Conservation (phyloP, 2,888 invertebrate species). For the Lycophotia porphyrea region DNA sequence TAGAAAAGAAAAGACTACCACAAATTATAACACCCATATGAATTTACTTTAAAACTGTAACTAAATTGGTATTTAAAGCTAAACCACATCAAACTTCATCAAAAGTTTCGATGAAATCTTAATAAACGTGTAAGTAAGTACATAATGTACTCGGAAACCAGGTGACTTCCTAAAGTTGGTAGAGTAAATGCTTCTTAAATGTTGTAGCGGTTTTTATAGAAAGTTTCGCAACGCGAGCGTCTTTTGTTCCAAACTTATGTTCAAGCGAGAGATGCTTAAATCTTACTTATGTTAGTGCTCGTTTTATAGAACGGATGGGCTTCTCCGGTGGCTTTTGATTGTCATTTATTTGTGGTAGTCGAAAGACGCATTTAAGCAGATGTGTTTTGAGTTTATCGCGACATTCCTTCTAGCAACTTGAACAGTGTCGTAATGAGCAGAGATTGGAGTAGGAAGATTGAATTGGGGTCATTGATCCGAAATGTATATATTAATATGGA, state of each 20-base stretch:
- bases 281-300: constrained; percentile 7
- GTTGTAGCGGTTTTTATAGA: constrained; percentile 35
- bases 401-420: not conserved
- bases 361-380: not conserved
- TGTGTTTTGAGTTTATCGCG: not conserved
- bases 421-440: not conserved
- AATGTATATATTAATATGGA: no score
- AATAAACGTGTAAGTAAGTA: constrained; percentile 30
- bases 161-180: constrained; percentile 37
- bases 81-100: not conserved
- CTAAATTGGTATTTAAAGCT: not conserved
- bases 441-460: no score
- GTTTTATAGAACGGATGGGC: not conserved
- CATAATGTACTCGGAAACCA: constrained; percentile 16
- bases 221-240: constrained; percentile 23
- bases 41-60: not conserved
- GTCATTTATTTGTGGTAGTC: not conserved
- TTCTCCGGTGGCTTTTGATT: constrained; percentile 9
- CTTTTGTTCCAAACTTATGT: constrained; percentile 45
- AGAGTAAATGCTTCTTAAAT: constrained; percentile 49
- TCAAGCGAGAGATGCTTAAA: constrained; percentile 28
- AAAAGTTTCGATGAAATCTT: constrained; percentile 13
- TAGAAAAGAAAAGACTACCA: not conserved
- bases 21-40: not conserved
- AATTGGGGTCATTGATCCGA: no score